Evolutionary conservation across 2,888 invertebrate genomes (phyloP), one percentile per base, ranked within the genome.

Genomic region (Melikaiella ostensackeni): DNA sequence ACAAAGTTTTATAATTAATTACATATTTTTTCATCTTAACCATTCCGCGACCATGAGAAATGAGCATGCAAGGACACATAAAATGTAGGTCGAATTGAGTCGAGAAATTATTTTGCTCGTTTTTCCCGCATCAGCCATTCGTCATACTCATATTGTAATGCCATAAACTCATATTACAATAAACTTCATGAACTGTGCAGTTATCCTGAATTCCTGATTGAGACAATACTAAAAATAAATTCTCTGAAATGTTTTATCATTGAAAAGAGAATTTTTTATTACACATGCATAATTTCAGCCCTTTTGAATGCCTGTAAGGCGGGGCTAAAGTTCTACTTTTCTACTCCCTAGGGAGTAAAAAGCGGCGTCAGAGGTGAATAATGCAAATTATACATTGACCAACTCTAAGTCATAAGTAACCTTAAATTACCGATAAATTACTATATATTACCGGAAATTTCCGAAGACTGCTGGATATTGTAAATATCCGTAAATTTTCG

Each of bases 31-130:
- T 70, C 50, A 70, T 70, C 70, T 50, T 11, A 11, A 2, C 19
- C 19, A 27, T 50, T 70, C 11, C 19, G 30, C 70, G 70, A 9
- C 50, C 70, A 30, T 70, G 70, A 70, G 70, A 70, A 70, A 70
- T 33, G 70, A 70, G 46, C 70, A 70, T 70, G 70, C 70, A 70
- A 70, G 70, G 70, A 21, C 50, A 50, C n/a, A 30, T 30, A 9
- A 70, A 70, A 70, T 70, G 50, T 70, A 70, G 70, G 70, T 70
- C 70, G 16, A 70, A 42, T 57, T 70, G 46, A 50, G 30, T 70
- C 27, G 70, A 70, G 50, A n/a, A 70, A 70, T n/a, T 13, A 57
- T 70, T 70, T 70, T 50, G 30, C 50, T 50, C 46, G 9, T 70
- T 70, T 30, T 46, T 19, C n/a, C 70, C 46, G 70, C 70, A 50